Percentiles rank a stretch among this genome's conserved stretches.
These are phyloP conservation scores for Tokudaia tokunoshimensis DNA, from an alignment of 2,797 vertebrate genomes.

Conservation along the genomic window DNA sequence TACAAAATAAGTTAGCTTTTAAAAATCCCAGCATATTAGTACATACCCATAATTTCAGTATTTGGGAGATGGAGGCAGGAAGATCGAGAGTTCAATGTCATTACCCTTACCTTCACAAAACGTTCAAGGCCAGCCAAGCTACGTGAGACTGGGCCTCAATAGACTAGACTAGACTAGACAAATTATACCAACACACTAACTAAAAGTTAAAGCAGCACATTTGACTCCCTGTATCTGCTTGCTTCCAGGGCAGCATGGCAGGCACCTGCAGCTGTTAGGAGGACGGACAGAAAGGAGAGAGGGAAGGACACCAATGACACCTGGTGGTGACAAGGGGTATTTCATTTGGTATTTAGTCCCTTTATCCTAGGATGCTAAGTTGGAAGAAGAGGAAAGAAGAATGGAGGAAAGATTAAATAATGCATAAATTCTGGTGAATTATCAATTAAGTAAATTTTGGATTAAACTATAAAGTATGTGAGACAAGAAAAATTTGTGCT, in stretches of 20 bases:
- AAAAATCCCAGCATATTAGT: not conserved
- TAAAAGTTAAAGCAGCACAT: not conserved
- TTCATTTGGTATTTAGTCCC: not conserved
- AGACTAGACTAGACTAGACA: not conserved
- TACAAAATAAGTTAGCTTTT: slow-evolving; percentile 26
- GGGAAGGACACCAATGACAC: not conserved
- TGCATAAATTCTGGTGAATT: not conserved
- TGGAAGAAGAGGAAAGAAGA: not conserved
- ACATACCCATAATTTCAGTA: not conserved
- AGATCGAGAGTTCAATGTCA: not conserved
- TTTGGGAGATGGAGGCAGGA: not conserved
- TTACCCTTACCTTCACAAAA: not conserved
- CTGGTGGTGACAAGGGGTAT: not conserved
- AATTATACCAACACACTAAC: not conserved
- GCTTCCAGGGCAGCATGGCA: not conserved
- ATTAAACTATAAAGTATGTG: not conserved
- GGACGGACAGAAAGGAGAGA: not conserved
- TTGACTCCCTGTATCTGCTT: not conserved
- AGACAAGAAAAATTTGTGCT: not conserved
- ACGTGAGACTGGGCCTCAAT: not conserved
- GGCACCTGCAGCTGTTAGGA: not conserved
- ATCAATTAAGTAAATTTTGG: slow-evolving; percentile 17
- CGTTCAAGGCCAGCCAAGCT: not conserved
- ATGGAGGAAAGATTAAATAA: slow-evolving; percentile 14
- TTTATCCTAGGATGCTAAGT: not conserved